These are phyloP conservation scores for Drosophila ficusphila DNA, from an alignment of 1,140 invertebrate genomes.

Conservation along the genomic window DNA sequence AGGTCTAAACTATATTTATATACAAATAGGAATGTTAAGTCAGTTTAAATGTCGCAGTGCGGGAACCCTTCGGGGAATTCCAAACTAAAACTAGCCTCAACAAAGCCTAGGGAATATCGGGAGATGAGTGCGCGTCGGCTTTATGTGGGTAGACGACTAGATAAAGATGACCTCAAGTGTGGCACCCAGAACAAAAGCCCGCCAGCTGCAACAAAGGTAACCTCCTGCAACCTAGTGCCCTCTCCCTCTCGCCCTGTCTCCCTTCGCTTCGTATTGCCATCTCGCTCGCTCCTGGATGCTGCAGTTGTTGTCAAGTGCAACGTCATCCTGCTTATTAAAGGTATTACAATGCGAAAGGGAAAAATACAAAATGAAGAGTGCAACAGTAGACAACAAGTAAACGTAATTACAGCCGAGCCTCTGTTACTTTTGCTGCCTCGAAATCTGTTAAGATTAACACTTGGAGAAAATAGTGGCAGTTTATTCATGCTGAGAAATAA, in stretches of 20 bases:
- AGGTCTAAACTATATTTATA: no score
- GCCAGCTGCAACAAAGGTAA: conserved; percentile 33
- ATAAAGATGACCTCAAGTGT: conserved; percentile 44
- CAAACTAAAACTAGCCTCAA: not conserved
- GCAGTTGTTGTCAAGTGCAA: conserved; percentile 72
- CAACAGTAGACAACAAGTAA: conserved; percentile 74
- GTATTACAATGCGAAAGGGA: conserved; percentile 61
- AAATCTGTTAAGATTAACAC: conserved; percentile 31
- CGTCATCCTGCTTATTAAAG: conserved; percentile 81
- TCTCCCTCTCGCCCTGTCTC: not conserved
- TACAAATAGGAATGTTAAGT: no score
- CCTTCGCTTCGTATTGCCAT: not conserved
- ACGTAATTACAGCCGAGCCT: conserved; percentile 68
- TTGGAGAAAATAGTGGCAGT: not conserved
- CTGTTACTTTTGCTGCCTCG: conserved; percentile 33
- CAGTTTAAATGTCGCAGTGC: conserved; percentile 3
- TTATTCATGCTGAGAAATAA: not conserved
- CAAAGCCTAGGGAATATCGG: not conserved
- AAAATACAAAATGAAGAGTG: conserved; percentile 30
- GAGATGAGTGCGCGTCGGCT: conserved; percentile 9
- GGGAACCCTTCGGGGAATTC: no score
- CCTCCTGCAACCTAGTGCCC: conserved; percentile 7
- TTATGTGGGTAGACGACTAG: not conserved
- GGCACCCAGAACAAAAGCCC: conserved; percentile 20
- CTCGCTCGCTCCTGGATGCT: conserved; percentile 3